Evolutionary conservation across 2,113 vertebrate genomes (phyloP), one percentile per base, ranked within the genome.

Genomic region (Echinops telfairi): DNA sequence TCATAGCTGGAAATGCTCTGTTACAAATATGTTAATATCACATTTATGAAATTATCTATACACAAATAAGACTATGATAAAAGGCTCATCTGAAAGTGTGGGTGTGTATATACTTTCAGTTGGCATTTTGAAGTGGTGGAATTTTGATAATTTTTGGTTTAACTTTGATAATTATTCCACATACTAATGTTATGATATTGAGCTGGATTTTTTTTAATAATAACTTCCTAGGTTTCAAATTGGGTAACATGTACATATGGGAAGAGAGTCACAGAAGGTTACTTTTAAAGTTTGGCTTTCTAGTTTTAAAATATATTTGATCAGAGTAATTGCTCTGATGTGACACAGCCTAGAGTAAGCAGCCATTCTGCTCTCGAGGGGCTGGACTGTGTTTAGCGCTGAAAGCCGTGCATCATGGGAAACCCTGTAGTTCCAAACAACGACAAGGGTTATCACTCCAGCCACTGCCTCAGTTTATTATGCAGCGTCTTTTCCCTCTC

Each of bases 171-270:
- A 47, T 53, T 79, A 14, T 53, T 53, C 47, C 47, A 53, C 5
- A 11, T 53, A 14, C 47, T 53, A 53, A 53, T 53, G 5, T 53
- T 11, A 53, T 53, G 5, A 53, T 53, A 19, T 62, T 62, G 85
- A 88, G 82, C 27, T 82, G n/a, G 53, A 78, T 83, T 91, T 83
- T 66, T 89, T 94, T 89, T 76, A 76, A 27, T 76, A 88, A 36
- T 84, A 92, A 76, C 64, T 66, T 92, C 36, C 31, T 76, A 86
- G 31, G 76, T 75, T 86, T 89, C 10, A 92, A 76, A 22, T 76
- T 58, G 57, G 79, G 64, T 66, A 87, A 70, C 15, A 68, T 27
- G 40, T 60, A 80, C 58, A 27, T 81, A 36, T 85, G 23, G 43
- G 40, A 81, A 3, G 79, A 73, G 38, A 88, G 27, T 91, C 53